Base-by-base conservation (phyloP, 2,888 invertebrate genomes). In the Rotaria magnacalcarata region DNA sequence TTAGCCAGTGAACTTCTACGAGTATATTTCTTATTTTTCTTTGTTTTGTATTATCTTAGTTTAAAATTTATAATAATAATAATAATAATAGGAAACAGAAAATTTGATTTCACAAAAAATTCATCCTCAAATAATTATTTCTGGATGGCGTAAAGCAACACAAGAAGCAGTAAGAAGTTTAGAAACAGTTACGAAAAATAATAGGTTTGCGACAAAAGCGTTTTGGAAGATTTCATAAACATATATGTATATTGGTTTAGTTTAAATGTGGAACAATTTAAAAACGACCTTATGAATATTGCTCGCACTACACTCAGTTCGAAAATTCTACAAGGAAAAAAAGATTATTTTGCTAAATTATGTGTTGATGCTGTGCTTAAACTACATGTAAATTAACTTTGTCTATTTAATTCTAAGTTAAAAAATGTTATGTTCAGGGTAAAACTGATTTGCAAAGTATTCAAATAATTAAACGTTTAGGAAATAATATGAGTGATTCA, bases 251-350 rank as follows among this genome's bases (percentile, higher is more conserved):
- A 21, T 54, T 7, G 24, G 8, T 56, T 19, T 67, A 67, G 95
- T 84, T 92, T 93, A 14, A 94, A 96, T 92, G 93, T 93, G 80
- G 94, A 93, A 21, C 94, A 93, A 88, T 95, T 99, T 89, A 93
- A 94, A 74, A 94, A 94, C 89, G 98, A 99, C 92, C 93, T 99
- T 86, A 92, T 97, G 91, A 98, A 99, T 90, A 98, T 99, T 91
- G 97, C 99, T 16, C 93, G 96, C 75, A 99, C 99, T 47, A 99
- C 99, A 50, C 92, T 99, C 67, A 97, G 97, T 90, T 98, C 98
- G 0, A 99, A 99, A 92, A 98, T 99, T 91, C 92, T 99, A 67
- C 94, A 96, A 52, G 97, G 98, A 90, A 96, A 99, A 91, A 97
- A 97, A 92, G 97, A 99, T 90, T 94, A 96, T 90, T 99, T 99